Percentiles rank a stretch among this genome's conserved stretches.
phyloP scores from a whole-genome alignment of 2,888 invertebrate species.

The Spisula solida region DNA sequence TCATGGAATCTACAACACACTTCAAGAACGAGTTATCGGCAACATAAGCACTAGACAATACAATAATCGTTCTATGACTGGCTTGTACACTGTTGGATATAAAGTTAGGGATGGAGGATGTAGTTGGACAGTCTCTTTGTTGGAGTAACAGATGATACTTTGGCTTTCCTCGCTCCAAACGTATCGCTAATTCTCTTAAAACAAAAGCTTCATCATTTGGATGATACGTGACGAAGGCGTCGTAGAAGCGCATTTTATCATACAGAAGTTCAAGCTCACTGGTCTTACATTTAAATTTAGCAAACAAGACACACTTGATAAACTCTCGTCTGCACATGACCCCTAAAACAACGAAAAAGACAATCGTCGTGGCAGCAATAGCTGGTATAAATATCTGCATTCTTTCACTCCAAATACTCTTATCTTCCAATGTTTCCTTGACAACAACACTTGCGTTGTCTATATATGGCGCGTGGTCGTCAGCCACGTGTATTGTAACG shows the following conservation, averaged over 20 bases:
- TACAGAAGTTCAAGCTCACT: constrained; percentile 56
- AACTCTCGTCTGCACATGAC: constrained; percentile 62
- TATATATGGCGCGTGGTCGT: neutral
- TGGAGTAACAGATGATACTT: constrained; percentile 88
- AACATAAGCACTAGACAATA: constrained; percentile 95
- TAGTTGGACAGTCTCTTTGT: constrained; percentile 80
- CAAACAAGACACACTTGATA: constrained; percentile 58
- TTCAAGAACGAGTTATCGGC: constrained; percentile 96
- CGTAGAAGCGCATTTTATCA: constrained; percentile 89
- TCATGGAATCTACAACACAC: constrained; percentile 90
- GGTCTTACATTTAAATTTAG: constrained; percentile 55
- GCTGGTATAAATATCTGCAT: constrained; percentile 61
- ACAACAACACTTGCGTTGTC: constrained; percentile 18
- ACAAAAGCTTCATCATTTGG: constrained; percentile 93
- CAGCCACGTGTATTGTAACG: neutral
- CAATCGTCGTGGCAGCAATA: constrained; percentile 67
- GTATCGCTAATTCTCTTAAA: constrained; percentile 93
- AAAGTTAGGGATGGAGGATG: constrained; percentile 92
- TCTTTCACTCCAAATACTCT: constrained; percentile 5
- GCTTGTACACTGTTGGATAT: constrained; percentile 95
- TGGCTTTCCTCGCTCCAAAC: constrained; percentile 93
- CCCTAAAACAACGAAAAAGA: constrained; percentile 65
- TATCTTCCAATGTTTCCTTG: neutral
- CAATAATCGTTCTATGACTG: constrained; percentile 94
- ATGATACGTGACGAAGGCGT: constrained; percentile 96